These are phyloP conservation scores for Palloptera scutellata DNA, from an alignment of 2,888 invertebrate genomes.

Conservation along the genomic window DNA sequence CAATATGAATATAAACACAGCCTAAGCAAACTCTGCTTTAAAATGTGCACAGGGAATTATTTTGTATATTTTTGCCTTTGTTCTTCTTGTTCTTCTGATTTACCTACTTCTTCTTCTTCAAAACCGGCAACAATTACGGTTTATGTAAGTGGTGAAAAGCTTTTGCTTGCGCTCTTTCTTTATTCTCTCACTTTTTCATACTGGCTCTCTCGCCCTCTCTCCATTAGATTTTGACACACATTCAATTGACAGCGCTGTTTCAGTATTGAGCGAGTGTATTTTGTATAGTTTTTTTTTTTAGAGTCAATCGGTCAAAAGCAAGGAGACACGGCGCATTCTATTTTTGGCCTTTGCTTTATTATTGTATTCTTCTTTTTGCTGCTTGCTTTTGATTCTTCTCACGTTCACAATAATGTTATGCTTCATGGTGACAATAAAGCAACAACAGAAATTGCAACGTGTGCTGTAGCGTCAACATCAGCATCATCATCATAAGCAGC, in stretches of 20 bases:
- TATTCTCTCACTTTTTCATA: too few species aligned
- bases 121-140: background rate
- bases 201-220: background rate
- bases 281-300: background rate
- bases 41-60: background rate
- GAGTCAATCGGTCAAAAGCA: conserved; percentile 2
- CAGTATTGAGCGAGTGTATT: background rate
- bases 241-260: too few species aligned
- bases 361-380: background rate
- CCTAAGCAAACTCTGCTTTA: background rate
- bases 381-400: background rate
- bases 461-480: too few species aligned
- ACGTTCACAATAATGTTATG: background rate
- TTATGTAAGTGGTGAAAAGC: background rate
- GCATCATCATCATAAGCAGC: too few species aligned
- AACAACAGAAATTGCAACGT: too few species aligned
- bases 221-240: background rate
- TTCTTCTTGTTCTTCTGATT: background rate
- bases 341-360: background rate
- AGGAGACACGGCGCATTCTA: background rate
- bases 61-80: background rate
- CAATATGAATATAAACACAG: background rate
- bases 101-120: background rate
- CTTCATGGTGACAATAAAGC: background rate
- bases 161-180: background rate